phyloP scores from a whole-genome alignment of 1,140 invertebrate species.

The Bombus pyrosoma region DNA sequence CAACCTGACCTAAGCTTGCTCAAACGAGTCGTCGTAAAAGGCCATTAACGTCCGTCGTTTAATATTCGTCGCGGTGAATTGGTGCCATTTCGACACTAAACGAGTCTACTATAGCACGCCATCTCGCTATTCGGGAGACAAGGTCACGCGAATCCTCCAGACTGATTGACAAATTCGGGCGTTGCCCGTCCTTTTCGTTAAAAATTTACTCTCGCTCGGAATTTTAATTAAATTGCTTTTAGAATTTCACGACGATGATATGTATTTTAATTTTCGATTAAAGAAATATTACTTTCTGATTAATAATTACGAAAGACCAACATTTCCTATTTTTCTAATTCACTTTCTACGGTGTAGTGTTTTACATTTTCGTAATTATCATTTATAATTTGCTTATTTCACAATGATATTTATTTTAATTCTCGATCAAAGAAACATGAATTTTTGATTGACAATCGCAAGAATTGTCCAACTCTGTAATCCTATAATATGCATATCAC shows the following conservation, averaged over 20 bases:
- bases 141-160: neutral
- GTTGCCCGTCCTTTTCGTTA: neutral
- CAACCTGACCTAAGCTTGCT: conserved; percentile 47
- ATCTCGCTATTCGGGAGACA: neutral
- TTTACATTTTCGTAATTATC: neutral
- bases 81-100: conserved; percentile 39
- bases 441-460: neutral
- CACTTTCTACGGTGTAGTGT: neutral
- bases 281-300: neutral
- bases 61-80: conserved; percentile 43
- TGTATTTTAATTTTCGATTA: neutral
- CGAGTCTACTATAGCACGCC: conserved; percentile 5
- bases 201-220: neutral
- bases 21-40: conserved; percentile 53
- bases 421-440: no score
- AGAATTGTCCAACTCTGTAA: no score
- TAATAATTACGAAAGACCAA: no score
- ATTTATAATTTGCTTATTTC: neutral
- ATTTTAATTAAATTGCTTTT: neutral
- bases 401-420: no score
- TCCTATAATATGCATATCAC: no score
- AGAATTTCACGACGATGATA: neutral
- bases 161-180: neutral
- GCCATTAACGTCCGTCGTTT: conserved; percentile 60
- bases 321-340: no score